These are phyloP conservation scores for Corythaeola cristata DNA, from an alignment of 2,113 vertebrate species.

Conservation along the genomic window DNA sequence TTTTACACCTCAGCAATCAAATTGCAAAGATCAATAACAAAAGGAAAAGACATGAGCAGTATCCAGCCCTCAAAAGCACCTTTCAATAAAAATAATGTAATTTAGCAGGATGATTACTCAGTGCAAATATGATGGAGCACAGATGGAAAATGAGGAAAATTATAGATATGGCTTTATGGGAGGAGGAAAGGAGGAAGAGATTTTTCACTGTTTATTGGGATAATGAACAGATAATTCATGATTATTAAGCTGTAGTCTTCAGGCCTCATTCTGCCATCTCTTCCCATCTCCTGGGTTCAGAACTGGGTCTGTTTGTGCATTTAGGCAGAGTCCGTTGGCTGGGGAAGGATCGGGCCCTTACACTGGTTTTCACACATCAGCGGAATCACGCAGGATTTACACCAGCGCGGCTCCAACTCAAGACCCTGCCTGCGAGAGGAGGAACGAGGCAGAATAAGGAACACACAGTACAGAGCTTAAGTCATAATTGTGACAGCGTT, in stretches of 20 bases:
- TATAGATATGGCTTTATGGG: slow-evolving; percentile 17
- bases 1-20: slow-evolving; percentile 43
- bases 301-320: not conserved
- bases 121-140: slow-evolving; percentile 59
- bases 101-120: slow-evolving; percentile 47
- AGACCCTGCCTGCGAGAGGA: not conserved
- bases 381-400: not conserved
- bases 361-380: not conserved
- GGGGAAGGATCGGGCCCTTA: not conserved
- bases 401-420: not conserved
- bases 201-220: slow-evolving; percentile 58
- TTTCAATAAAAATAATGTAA: slow-evolving; percentile 61
- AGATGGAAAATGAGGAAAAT: slow-evolving; percentile 55
- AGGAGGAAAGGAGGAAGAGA: slow-evolving; percentile 47
- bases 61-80: slow-evolving; percentile 44
- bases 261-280: not conserved
- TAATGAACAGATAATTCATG: slow-evolving; percentile 60
- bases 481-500: not conserved
- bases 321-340: not conserved
- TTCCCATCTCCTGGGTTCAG: not conserved
- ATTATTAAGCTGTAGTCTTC: slow-evolving; percentile 47
- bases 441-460: not conserved
- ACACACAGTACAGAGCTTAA: rapidly evolving
- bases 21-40: slow-evolving; percentile 37
- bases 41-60: not conserved